Conservation (phyloP, 37 sponge, comb jelly and placozoan species). For the Aplysina aerophoba region DNA sequence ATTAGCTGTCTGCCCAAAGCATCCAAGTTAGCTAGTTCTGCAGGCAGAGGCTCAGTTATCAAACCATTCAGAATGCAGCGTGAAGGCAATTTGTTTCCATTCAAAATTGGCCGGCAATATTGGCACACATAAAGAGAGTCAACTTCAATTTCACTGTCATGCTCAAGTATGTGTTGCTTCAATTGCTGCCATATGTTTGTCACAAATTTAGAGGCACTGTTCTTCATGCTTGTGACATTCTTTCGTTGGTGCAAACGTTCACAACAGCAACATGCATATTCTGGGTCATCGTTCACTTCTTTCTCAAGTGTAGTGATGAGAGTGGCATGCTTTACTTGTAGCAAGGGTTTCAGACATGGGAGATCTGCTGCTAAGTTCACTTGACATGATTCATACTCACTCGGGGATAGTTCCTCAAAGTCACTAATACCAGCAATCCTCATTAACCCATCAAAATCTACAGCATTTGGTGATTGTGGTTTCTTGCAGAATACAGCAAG, state of each 20-base stretch:
- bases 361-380: not conserved
- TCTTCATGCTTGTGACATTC: constrained; percentile 1
- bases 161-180: not conserved
- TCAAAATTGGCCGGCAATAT: constrained; percentile 35
- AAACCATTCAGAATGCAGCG: constrained; percentile 47
- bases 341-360: not conserved
- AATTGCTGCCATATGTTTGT: constrained; percentile 17
- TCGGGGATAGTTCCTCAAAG: not conserved
- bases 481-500: not conserved
- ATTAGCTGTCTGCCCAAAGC: constrained; percentile 40
- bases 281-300: constrained; percentile 33
- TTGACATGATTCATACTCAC: not conserved
- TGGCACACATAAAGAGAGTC: constrained; percentile 29
- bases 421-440: not conserved
- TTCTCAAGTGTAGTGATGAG: constrained; percentile 20
- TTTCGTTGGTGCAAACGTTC: constrained; percentile 32
- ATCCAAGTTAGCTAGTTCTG: constrained; percentile 31
- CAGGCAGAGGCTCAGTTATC: constrained; percentile 13
- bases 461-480: not conserved
- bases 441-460: not conserved
- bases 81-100: constrained; percentile 30
- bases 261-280: constrained; percentile 51
- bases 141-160: not conserved
- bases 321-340: not conserved
- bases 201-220: constrained; percentile 29